phyloP scores from a whole-genome alignment of 2,888 invertebrate species.

The Drosophila kambysellisi region DNA sequence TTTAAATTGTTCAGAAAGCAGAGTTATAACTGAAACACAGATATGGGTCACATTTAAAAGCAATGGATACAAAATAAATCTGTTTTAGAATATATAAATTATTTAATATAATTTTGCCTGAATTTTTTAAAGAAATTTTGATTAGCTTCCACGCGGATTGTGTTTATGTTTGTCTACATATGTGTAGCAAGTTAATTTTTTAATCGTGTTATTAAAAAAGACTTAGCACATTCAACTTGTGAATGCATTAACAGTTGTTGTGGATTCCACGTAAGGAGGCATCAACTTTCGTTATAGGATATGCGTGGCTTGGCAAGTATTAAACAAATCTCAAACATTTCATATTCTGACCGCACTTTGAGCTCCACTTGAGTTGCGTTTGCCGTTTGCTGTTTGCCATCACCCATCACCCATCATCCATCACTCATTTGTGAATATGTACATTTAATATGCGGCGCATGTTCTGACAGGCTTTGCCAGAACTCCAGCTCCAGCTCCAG shows the following conservation, averaged over 20 bases:
- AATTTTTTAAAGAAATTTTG: background rate
- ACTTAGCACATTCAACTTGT: background rate
- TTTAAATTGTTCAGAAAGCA: background rate
- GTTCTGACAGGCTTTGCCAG: constrained; percentile 58
- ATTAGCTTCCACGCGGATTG: background rate
- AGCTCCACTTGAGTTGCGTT: constrained; percentile 34
- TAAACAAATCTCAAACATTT: constrained; percentile 39
- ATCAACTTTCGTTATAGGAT: constrained; percentile 18
- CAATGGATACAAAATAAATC: background rate
- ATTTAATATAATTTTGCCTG: background rate
- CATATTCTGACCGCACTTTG: constrained; percentile 44
- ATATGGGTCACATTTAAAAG: background rate
- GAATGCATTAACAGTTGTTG: background rate
- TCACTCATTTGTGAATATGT: constrained; percentile 43
- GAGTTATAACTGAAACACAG: background rate
- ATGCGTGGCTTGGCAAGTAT: constrained; percentile 13
- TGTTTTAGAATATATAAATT: background rate
- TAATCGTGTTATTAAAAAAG: background rate
- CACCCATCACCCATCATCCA: background rate
- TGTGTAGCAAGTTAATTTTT: background rate
- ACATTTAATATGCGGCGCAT: constrained; percentile 68
- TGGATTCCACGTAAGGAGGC: background rate
- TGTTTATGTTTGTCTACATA: background rate
- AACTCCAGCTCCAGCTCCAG: constrained; percentile 14
- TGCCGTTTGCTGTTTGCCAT: constrained; percentile 13